phyloP scores from a whole-genome alignment of 1,140 invertebrate genomes.

The Belonocnema kinseyi region DNA sequence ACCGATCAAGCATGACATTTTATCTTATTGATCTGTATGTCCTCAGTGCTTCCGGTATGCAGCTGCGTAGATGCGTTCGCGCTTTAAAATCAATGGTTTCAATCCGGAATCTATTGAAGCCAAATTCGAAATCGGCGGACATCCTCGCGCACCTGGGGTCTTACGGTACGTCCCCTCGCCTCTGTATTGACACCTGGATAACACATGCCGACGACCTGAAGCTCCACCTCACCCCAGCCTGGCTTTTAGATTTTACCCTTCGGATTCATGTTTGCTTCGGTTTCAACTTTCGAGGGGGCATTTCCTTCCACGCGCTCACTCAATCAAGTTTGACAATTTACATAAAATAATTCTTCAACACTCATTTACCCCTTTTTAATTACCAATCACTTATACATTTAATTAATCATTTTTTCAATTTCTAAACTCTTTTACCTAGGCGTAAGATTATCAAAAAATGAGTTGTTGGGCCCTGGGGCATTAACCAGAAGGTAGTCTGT shows the following conservation, averaged over 20 bases:
- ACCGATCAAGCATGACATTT: neutral
- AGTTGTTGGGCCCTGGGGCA: too few relatives aligned
- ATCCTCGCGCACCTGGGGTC: slow-evolving; percentile 51
- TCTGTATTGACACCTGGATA: slow-evolving; percentile 61
- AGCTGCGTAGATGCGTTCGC: slow-evolving; percentile 46
- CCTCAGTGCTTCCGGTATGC: slow-evolving; percentile 40
- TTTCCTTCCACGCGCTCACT: slow-evolving; percentile 18
- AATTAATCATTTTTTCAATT: neutral
- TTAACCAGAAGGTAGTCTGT: too few relatives aligned
- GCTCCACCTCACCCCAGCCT: slow-evolving; percentile 13
- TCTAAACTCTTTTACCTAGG: neutral
- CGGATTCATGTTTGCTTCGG: slow-evolving; percentile 8
- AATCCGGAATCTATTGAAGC: slow-evolving; percentile 50
- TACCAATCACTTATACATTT: neutral
- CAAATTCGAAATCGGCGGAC: slow-evolving; percentile 38
- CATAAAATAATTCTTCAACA: neutral
- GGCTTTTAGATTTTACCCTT: slow-evolving; percentile 32
- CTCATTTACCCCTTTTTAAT: neutral
- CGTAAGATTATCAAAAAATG: too few relatives aligned
- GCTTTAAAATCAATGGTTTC: slow-evolving; percentile 55
- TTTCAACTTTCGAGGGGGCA: slow-evolving; percentile 32
- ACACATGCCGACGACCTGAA: slow-evolving; percentile 55
- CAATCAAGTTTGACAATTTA: slow-evolving; percentile 12
- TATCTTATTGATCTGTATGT: slow-evolving; percentile 7
- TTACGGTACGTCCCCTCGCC: slow-evolving; percentile 28